These are phyloP conservation scores for Sinocyclocheilus maitianheensis DNA, from an alignment of 2,113 vertebrate genomes.

Conservation along the genomic window DNA sequence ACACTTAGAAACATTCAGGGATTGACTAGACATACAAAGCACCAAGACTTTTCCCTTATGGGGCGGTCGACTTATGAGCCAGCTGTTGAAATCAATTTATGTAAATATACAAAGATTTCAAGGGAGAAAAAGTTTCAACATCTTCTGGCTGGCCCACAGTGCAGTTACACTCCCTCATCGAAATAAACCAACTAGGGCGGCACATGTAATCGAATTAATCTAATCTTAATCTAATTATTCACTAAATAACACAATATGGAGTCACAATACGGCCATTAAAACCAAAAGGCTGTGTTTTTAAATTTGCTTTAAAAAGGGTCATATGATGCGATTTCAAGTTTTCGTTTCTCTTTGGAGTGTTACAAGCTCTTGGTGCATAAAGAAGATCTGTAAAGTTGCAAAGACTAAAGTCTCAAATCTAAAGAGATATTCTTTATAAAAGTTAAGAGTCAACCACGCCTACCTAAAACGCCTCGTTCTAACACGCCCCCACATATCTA, in stretches of 20 bases:
- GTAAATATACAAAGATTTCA: constrained; percentile 16
- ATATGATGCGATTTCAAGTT: too few species aligned
- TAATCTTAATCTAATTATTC: neutral
- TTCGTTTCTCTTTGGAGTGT: too few species aligned
- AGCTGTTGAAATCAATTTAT: constrained; percentile 22
- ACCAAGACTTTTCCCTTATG: neutral
- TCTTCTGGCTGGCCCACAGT: neutral
- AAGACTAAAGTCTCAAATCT: too few species aligned
- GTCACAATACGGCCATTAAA: neutral
- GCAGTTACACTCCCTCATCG: neutral
- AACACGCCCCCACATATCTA: too few species aligned
- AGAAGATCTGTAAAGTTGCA: too few species aligned
- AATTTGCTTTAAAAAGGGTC: neutral
- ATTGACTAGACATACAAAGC: neutral
- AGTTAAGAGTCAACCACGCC: too few species aligned
- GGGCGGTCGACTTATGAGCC: neutral
- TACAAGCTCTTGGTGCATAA: too few species aligned
- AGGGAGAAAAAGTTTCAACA: neutral
- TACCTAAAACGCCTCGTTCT: too few species aligned
- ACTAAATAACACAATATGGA: neutral
- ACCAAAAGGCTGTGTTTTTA: neutral
- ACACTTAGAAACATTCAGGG: neutral
- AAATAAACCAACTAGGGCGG: neutral
- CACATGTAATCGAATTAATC: neutral
- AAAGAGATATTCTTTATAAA: too few species aligned